Percentiles rank a stretch among this genome's conserved stretches.
Evolutionary conservation across 2,888 invertebrate genomes (phyloP).

Genomic region (Chalcis sispes): DNA sequence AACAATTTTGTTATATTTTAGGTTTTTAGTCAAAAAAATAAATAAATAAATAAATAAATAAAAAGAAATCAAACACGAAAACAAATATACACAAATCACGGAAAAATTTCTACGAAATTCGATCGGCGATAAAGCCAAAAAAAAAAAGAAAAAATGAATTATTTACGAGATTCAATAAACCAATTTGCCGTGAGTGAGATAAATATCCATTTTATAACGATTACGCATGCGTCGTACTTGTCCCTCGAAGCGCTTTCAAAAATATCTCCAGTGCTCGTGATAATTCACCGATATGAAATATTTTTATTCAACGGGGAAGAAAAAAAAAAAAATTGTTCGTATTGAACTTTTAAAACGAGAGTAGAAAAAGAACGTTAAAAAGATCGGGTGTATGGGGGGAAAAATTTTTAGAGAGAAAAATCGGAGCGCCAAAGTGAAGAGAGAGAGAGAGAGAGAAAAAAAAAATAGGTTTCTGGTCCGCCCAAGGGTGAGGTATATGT

Average conservation of each 20-base stretch:
- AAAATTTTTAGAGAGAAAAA: conserved; percentile 16
- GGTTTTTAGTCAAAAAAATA: no score
- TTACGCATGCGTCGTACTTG: conserved; percentile 4
- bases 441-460: conserved; percentile 12
- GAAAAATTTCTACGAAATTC: background rate
- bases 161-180: conserved; percentile 1
- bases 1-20: no score
- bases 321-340: conserved; percentile 38
- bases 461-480: conserved; percentile 28
- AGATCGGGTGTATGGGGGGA: background rate
- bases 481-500: conserved; percentile 41
- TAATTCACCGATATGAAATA: conserved; percentile 40
- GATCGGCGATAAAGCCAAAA: no score
- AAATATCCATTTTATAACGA: conserved; percentile 34
- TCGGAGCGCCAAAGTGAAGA: background rate
- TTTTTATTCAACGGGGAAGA: background rate
- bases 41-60: no score
- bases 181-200: background rate
- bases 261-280: conserved; percentile 1
- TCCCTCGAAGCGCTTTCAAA: background rate
- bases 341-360: conserved; percentile 5
- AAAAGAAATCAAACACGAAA: background rate
- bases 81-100: background rate
- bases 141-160: background rate
- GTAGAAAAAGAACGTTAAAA: conserved; percentile 18